Conservation (phyloP, 2,797 vertebrate genomes). For the Numenius phaeopus region DNA sequence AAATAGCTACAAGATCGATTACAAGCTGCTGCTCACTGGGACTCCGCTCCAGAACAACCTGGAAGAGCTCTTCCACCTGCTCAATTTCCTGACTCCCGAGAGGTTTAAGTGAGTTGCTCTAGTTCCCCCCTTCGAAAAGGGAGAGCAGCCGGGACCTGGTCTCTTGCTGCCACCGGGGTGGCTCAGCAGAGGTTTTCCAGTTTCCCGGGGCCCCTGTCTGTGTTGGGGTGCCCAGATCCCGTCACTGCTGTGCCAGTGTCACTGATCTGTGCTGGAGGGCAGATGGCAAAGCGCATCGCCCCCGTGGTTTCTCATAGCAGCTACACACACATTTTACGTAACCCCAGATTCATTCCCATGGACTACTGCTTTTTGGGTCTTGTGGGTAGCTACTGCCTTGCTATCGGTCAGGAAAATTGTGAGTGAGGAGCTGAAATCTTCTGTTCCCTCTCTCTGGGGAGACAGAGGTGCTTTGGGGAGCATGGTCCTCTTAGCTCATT, state of each 20-base stretch:
- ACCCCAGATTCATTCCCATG: rapidly evolving
- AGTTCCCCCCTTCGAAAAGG: neutral
- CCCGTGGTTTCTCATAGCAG: neutral
- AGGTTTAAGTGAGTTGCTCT: constrained; percentile 91
- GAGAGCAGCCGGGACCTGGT: neutral
- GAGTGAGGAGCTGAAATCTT: neutral
- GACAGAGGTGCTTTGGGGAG: neutral
- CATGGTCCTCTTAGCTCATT: rapidly evolving
- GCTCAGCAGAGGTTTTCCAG: neutral
- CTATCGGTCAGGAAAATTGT: neutral
- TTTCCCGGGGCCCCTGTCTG: neutral
- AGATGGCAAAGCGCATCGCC: rapidly evolving
- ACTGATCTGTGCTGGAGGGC: rapidly evolving
- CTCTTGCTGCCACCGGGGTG: rapidly evolving
- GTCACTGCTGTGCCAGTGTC: neutral
- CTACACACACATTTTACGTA: rapidly evolving
- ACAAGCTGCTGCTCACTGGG: constrained; percentile 97
- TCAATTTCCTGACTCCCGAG: constrained; percentile 97
- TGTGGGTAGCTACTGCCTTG: neutral
- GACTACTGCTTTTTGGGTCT: neutral
- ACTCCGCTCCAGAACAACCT: constrained; percentile 99
- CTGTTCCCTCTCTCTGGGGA: neutral
- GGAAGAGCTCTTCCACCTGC: constrained; percentile 97
- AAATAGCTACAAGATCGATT: constrained; percentile 98
- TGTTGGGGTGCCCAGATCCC: neutral